Evolutionary conservation across 2,113 vertebrate genomes (phyloP), one percentile per base, ranked within the genome.

Genomic region (Telmatochromis sp.): DNA sequence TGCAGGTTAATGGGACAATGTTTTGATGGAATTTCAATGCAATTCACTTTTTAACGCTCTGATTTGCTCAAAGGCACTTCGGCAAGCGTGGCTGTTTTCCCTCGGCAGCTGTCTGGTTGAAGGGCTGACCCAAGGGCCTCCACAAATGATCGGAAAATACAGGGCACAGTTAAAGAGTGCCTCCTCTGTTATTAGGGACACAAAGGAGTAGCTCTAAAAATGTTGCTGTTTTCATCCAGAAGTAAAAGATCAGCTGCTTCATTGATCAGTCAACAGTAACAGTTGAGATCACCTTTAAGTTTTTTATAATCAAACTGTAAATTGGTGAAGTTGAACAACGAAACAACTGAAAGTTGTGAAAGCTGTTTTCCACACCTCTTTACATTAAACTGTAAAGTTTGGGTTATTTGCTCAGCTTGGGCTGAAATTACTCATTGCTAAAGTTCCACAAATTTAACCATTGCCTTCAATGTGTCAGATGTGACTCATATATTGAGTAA

Each of bases 111-210:
- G 90, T 70, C 37, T 82, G 68, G 53, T 33, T 82, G 28, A 45
- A 45, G 33, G 51, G 33, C 80, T 51, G 42, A 58, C 51, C 80
- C 60, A 17, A 5, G 55, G 19, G 35, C 75, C 81, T 80, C 84
- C 51, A 23, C 83, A 40, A 4, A 91, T 81, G 80, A 85, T 65
- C 10, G 82, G 88, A 89, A 90, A 88, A 82, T 80, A 47, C 80
- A 80, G 40, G 65, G 49, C 49, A 12, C 26, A 51, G 65, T 78
- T 87, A 75, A 35, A 55, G 42, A 33, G 31, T 19, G 15, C 1
- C 73, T 84, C 21, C 82, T 19, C 85, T 93, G 82, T 84, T 85
- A 88, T 78, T 90, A 91, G 23, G 63, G 37, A 51, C 37, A 81
- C 19, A 53, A 23, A 54, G 17, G 63, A n/a, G 51, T 28, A 81